phyloP scores from a whole-genome alignment of 2,888 invertebrate genomes.

The Spialia ferax region DNA sequence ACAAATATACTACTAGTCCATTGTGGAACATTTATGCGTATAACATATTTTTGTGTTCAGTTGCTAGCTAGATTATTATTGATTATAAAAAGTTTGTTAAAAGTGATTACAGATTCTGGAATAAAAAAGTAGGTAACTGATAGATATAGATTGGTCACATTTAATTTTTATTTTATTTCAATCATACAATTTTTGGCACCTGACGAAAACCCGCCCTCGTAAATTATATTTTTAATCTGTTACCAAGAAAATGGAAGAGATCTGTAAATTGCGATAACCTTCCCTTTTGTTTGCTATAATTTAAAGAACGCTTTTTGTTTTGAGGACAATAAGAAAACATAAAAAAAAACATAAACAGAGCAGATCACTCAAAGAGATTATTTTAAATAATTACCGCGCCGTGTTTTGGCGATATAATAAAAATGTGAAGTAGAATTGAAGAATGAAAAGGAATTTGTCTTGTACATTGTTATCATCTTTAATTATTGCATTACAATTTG shows the following conservation, averaged over 20 bases:
- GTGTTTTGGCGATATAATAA: background rate
- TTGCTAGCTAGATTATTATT: no score
- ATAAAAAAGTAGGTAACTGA: no score
- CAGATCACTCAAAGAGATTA: slow-evolving; percentile 2
- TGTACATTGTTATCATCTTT: background rate
- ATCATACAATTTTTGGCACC: no score
- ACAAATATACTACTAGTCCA: no score
- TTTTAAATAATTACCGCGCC: background rate
- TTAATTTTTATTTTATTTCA: no score
- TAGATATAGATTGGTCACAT: no score
- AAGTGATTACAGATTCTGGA: no score
- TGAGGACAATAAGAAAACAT: background rate
- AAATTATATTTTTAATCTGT: background rate
- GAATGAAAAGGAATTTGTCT: background rate
- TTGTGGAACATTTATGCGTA: no score
- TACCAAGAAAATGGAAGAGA: background rate
- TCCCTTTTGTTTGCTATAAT: background rate
- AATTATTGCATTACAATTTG: no score
- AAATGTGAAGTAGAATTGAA: background rate
- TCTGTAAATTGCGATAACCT: slow-evolving; percentile 2
- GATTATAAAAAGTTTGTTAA: no score
- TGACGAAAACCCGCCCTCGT: no score
- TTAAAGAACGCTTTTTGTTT: slow-evolving; percentile 9
- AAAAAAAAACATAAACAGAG: background rate
- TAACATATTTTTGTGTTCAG: no score